Evolutionary conservation across 1,140 invertebrate genomes (phyloP), one percentile per base, ranked within the genome.

Genomic region (Bombus confusus): DNA sequence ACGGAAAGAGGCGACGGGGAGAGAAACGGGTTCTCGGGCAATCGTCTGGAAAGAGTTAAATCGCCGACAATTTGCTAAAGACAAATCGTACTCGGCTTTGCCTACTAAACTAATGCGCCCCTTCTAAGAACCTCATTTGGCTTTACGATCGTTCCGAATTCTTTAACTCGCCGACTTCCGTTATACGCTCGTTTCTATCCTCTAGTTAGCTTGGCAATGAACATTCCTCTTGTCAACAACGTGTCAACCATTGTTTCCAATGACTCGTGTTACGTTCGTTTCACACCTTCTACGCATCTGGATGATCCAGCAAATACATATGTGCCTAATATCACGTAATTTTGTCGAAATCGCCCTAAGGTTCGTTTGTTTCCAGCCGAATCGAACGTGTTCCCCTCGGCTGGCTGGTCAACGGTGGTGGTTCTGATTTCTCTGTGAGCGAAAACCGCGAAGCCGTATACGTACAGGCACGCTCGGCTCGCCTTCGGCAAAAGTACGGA

Each of bases 101-200:
- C 78, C 59, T 43, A 74, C 47, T 66, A 22, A 85, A 68, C 57
- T 57, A 81, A 85, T 59, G 43, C 13, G 43, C 62, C 59, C 71
- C 59, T 75, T 75, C 69, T 68, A 68, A 81, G 79, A 85, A 81
- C 22, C 79, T 75, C 79, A 34, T 74, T 85, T 73, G 22, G 37
- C 57, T 66, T 80, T 69, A 85, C 78, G 34, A 68, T 81, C 59
- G 43, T 57, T 43, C 34, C 34, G 39, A 68, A 57, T 68, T 25
- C 57, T n/a, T 22, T 3, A 22, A n/a, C 37, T 18, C 34, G 31
- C 34, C n/a, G 3, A 31, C 5, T 62, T 79, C 76, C 77, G 47
- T 72, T 64, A 57, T 41, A 6, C n/a, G 15, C 72, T 25, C 22
- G 9, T n/a, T 52, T 15, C n/a, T 57, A 69, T 69, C 6, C 3